Base-by-base conservation (phyloP, 1,140 invertebrate species). In the Drosophila pandora region DNA sequence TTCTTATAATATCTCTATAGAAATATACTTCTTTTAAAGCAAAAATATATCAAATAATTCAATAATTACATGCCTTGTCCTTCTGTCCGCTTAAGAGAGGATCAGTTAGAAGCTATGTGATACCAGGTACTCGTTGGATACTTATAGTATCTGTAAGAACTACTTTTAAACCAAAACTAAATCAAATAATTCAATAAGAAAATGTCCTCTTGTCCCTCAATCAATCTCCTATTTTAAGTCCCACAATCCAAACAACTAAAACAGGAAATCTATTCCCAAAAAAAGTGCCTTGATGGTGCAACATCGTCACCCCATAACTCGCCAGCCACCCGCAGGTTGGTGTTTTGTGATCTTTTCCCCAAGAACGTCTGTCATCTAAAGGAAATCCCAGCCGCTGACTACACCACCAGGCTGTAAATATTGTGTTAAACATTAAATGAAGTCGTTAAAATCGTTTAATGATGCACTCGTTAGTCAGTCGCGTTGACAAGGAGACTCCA, bases 361-460 rank as follows among this genome's bases (percentile, higher is more conserved):
- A 9, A 9, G 12, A 13, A 25, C 39, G 25, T 57, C 55, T 57
- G 55, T 58, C 56, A 34, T 10, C 56, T 22, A 45, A 21, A 22
- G 54, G 21, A 59, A 56, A 54, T 54, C 34, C 13, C 34, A 54
- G 74, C 39, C 50, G 41, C 25, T 28, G 5, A 6, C 25, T 28
- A 5, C 7, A 25, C 25, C 25, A 28, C 25, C 3, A 28, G 54
- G 79, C 76, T 80, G 81, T 85, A 85, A 85, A 85, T 84, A 82
- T 79, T 79, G 72, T 88, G 83, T 82, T 88, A 90, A 76, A 83
- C 79, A 82, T 70, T 79, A 76, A 77, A 90, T 90, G 84, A 88
- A 88, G 84, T 88, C 83, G 84, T 90, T 85, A 81, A 85, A 90
- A 82, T 79, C 67, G 62, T 90, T 82, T 90, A 84, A 85, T 90